These are phyloP conservation scores for Cettia cetti DNA, from an alignment of 2,113 vertebrate genomes.

Conservation along the genomic window DNA sequence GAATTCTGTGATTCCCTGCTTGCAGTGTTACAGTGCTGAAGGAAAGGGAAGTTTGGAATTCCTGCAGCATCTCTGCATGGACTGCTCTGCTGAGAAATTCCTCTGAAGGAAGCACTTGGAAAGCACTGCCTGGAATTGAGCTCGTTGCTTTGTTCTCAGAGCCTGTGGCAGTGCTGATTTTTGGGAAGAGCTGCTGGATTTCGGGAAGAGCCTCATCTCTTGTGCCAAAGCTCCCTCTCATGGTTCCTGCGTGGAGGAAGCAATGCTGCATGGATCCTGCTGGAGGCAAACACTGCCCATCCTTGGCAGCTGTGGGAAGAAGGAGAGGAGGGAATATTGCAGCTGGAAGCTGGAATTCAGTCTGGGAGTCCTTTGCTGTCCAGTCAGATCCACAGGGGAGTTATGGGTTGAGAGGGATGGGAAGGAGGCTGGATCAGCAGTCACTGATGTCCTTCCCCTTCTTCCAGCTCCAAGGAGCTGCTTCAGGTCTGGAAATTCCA, in stretches of 20 bases:
- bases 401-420: fast-evolving
- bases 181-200: not conserved
- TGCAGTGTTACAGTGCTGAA: not conserved
- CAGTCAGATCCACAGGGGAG: not conserved
- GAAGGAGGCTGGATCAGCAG: too few relatives aligned
- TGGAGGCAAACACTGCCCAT: not conserved
- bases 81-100: not conserved
- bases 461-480: not conserved
- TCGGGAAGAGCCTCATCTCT: not conserved
- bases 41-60: not conserved
- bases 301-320: not conserved
- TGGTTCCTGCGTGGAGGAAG: not conserved
- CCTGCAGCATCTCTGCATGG: not conserved
- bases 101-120: not conserved
- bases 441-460: not conserved
- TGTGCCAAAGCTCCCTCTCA: slow-evolving; percentile 17
- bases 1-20: not conserved
- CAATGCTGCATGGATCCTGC: not conserved
- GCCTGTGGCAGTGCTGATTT: not conserved
- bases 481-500: not conserved
- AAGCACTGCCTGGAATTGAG: not conserved
- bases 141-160: not conserved
- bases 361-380: not conserved
- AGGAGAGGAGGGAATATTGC: not conserved
- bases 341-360: not conserved